phyloP scores from a whole-genome alignment of 2,113 vertebrate species.

The Tetrax tetrax region DNA sequence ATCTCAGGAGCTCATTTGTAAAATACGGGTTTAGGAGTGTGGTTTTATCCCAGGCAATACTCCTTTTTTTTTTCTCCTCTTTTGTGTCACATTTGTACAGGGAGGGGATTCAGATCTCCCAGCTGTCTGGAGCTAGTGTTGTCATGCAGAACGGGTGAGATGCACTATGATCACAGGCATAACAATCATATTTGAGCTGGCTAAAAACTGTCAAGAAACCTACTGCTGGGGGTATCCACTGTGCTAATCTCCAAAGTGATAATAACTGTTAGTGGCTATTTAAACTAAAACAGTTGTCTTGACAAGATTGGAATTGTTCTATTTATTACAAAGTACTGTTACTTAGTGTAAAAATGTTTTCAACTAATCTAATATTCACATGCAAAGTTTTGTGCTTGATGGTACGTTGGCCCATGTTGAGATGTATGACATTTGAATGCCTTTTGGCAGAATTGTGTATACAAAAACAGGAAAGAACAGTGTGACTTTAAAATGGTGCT shows the following conservation, averaged over 20 bases:
- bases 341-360: neutral
- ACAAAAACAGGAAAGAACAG: neutral
- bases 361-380: neutral
- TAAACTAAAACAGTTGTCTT: neutral
- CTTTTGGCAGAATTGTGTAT: neutral
- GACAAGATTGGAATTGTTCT: neutral
- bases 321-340: neutral
- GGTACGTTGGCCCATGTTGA: neutral
- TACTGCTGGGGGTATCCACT: neutral
- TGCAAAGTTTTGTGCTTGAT: neutral
- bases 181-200: neutral
- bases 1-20: neutral
- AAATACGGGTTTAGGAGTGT: neutral
- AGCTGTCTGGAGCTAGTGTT: neutral
- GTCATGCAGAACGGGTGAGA: neutral
- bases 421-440: neutral
- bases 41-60: neutral
- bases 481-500: neutral
- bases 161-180: neutral
- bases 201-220: neutral
- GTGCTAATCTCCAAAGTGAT: neutral
- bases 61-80: neutral
- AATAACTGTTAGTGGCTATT: neutral
- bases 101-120: neutral
- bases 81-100: neutral